phyloP scores from a whole-genome alignment of 1,140 invertebrate species.

The Rhynchophorus ferrugineus region DNA sequence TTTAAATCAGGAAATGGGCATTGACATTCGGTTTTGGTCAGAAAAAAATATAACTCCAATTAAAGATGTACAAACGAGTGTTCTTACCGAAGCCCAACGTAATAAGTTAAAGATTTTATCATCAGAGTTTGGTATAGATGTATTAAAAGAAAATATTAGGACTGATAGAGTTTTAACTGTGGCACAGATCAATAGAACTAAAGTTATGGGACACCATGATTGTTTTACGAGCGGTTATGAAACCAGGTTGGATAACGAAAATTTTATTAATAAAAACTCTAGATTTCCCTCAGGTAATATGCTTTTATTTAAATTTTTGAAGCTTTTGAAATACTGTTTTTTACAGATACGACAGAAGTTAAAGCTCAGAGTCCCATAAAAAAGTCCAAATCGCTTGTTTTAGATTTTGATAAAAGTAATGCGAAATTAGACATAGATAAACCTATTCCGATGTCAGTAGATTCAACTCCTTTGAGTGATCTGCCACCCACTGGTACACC shows the following conservation, averaged over 20 bases:
- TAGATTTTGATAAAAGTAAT: slow-evolving; percentile 28
- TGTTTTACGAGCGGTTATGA: slow-evolving; percentile 7
- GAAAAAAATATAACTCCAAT: not conserved
- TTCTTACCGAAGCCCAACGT: slow-evolving; percentile 35
- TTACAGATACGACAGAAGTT: slow-evolving; percentile 2
- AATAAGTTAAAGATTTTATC: slow-evolving; percentile 40
- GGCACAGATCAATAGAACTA: slow-evolving; percentile 27
- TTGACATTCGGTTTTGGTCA: not conserved
- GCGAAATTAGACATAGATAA: slow-evolving; percentile 19
- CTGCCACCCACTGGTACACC: slow-evolving; percentile 17
- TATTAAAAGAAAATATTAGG: slow-evolving; percentile 14
- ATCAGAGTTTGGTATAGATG: slow-evolving; percentile 33
- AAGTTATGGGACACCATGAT: slow-evolving; percentile 27
- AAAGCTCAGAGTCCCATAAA: slow-evolving; percentile 5
- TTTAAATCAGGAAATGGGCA: slow-evolving; percentile 28
- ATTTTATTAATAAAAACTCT: slow-evolving; percentile 29
- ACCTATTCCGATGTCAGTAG: slow-evolving; percentile 33
- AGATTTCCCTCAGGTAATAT: too few species aligned
- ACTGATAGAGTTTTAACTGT: slow-evolving; percentile 21
- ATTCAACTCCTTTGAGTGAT: slow-evolving; percentile 36
- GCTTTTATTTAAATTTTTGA: too few species aligned
- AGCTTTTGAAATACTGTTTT: too few species aligned
- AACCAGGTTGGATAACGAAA: slow-evolving; percentile 27
- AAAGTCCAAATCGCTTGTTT: slow-evolving; percentile 31
- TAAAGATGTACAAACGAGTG: not conserved